phyloP scores from a whole-genome alignment of 2,113 vertebrate genomes.

The Sciurus niger region DNA sequence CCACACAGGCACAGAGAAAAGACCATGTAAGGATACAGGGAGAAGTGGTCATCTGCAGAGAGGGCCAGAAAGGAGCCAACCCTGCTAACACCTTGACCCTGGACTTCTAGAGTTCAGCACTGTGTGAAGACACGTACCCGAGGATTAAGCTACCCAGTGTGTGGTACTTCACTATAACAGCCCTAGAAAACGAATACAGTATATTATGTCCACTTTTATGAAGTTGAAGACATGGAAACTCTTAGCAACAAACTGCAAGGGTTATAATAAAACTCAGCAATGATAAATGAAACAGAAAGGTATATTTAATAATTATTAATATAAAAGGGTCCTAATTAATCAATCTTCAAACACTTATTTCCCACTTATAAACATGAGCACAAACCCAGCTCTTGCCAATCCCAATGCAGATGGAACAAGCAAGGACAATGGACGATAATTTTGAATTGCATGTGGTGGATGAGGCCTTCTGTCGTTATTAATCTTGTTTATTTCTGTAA shows the following conservation, averaged over 20 bases:
- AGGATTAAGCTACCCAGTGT: neutral
- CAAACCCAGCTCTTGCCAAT: neutral
- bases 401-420: neutral
- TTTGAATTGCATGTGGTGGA: neutral
- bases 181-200: neutral
- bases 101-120: neutral
- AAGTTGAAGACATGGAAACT: slow-evolving; percentile 25
- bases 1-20: neutral
- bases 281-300: neutral
- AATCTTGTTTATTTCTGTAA: neutral
- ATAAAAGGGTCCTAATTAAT: neutral
- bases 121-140: neutral
- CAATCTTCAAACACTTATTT: neutral
- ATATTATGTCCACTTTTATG: neutral
- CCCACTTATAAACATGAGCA: neutral
- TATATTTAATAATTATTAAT: slow-evolving; percentile 27
- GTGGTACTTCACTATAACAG: neutral
- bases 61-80: neutral
- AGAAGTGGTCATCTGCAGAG: neutral
- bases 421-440: neutral
- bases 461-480: neutral
- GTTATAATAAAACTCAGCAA: neutral
- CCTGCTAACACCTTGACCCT: neutral
- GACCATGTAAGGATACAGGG: neutral
- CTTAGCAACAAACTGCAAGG: neutral